Base-by-base conservation (phyloP, 1,140 invertebrate species). In the Drosophila santomea region DNA sequence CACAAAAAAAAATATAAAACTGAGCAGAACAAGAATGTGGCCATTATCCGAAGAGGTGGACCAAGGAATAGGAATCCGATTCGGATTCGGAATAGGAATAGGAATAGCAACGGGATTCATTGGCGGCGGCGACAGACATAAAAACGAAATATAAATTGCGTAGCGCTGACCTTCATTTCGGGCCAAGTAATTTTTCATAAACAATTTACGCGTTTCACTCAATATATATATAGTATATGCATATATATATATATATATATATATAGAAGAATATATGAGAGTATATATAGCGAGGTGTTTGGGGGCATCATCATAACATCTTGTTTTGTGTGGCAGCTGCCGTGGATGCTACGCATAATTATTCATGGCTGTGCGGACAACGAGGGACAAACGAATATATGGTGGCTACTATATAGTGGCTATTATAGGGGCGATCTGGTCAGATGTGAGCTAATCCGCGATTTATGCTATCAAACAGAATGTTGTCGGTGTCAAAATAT, bases 61-160 rank as follows among this genome's bases (percentile, higher is more conserved):
- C 62, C 59, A 63, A 25, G 62, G 23, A 66, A 38, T 48, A 23
- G 32, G 48, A 14, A 32, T 45, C n/a, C 20, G 20, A 59, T 55
- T 60, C 1, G 15, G 43, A 44, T 20, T 20, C 14, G 8, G 20
- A 61, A 45, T 62, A 12, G 20, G 47, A 20, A 28, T 52, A 20
- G 15, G 47, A 20, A 28, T 52, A 20, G 15, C 15, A 58, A 74
- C 58, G 6, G 43, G 41, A 45, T 43, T 55, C 32, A 66, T 67
- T 47, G 25, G 8, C 38, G 25, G 8, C 38, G 64, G 56, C 60
- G 59, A 63, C 59, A 60, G 47, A 76, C 73, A 89, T 84, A 80
- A 88, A 88, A 88, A 89, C 78, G 76, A 84, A 89, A 89, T 89
- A 84, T 88, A 89, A 88, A 88, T 88, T 89, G 84, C 84, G 83